A percentile compares a stretch with the other conserved stretches of the same genome.
These are phyloP conservation scores for Scrobipalpa atriplicella DNA, from an alignment of 2,888 invertebrate genomes.

Conservation along the genomic window DNA sequence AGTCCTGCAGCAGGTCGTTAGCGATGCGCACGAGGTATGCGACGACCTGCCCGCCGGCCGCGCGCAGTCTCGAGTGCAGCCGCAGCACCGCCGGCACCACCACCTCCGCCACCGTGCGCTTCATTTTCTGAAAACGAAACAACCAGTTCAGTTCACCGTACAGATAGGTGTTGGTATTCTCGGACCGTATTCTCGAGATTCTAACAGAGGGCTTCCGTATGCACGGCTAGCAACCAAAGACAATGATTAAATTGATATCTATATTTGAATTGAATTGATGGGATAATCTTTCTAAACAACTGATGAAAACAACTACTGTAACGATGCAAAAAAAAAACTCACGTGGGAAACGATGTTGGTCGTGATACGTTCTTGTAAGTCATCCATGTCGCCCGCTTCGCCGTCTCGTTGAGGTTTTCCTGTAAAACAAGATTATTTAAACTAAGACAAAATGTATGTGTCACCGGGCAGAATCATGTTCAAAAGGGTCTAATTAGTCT, in stretches of 20 bases:
- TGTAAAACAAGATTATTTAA: slow-evolving; percentile 38
- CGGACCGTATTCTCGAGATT: too few relatives aligned
- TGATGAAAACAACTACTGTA: too few relatives aligned
- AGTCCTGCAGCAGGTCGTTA: slow-evolving; percentile 74
- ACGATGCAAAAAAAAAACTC: slow-evolving; percentile 38
- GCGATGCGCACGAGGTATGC: slow-evolving; percentile 75
- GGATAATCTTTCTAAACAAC: too few relatives aligned
- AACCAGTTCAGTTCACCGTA: too few relatives aligned
- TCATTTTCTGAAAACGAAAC: slow-evolving; percentile 75
- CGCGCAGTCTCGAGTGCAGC: slow-evolving; percentile 83
- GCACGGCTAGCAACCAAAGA: too few relatives aligned
- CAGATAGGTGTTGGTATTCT: too few relatives aligned
- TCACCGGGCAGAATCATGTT: too few relatives aligned
- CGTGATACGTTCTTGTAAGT: slow-evolving; percentile 66
- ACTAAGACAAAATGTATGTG: too few relatives aligned
- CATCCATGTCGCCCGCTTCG: slow-evolving; percentile 71
- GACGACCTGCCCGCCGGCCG: slow-evolving; percentile 65
- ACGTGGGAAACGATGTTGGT: slow-evolving; percentile 78
- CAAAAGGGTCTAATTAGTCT: too few relatives aligned
- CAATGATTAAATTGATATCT: too few relatives aligned
- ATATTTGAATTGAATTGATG: too few relatives aligned
- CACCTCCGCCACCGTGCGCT: slow-evolving; percentile 85
- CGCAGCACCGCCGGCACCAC: slow-evolving; percentile 85
- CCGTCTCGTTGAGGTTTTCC: slow-evolving; percentile 65
- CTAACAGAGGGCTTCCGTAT: too few relatives aligned